Percentiles rank a stretch among this genome's conserved stretches.
Evolutionary conservation across 2,888 invertebrate species (phyloP).

Genomic region (Trilocha varians): DNA sequence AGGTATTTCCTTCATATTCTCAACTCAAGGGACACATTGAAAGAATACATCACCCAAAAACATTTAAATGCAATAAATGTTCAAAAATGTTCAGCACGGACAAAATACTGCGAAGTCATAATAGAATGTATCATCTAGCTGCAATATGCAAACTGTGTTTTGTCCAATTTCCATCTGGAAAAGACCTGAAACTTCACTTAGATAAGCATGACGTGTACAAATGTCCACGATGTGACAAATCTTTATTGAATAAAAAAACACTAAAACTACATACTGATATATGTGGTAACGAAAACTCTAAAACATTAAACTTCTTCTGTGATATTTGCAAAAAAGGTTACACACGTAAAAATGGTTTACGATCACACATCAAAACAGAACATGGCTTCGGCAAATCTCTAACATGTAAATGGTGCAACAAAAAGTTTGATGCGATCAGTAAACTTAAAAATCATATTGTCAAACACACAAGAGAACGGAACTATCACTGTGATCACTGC

Average conservation of each 20-base stretch:
- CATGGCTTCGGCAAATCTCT: constrained; percentile 46
- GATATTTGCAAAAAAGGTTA: constrained; percentile 52
- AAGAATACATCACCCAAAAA: constrained; percentile 46
- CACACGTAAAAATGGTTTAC: constrained; percentile 36
- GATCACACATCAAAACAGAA: constrained; percentile 41
- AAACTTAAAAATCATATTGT: constrained; percentile 47
- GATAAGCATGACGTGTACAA: constrained; percentile 40
- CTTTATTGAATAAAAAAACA: constrained; percentile 35
- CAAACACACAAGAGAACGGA: constrained; percentile 52
- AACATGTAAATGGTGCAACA: constrained; percentile 49
- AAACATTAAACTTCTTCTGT: constrained; percentile 35
- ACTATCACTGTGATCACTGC: constrained; percentile 47
- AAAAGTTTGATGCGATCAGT: constrained; percentile 50
- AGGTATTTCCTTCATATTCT: constrained; percentile 29
- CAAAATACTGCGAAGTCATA: constrained; percentile 37
- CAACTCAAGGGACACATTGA: constrained; percentile 37
- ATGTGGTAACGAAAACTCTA: constrained; percentile 31
- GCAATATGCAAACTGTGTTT: constrained; percentile 44
- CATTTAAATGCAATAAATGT: constrained; percentile 33
- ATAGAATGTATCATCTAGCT: constrained; percentile 34
- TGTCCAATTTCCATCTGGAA: constrained; percentile 41
- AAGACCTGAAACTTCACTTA: constrained; percentile 34
- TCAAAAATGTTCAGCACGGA: constrained; percentile 45
- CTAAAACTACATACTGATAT: constrained; percentile 37
- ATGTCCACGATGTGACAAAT: constrained; percentile 40